A percentile compares a stretch with the other conserved stretches of the same genome.
phyloP scores from a whole-genome alignment of 2,888 invertebrate species.

The Automeris io region DNA sequence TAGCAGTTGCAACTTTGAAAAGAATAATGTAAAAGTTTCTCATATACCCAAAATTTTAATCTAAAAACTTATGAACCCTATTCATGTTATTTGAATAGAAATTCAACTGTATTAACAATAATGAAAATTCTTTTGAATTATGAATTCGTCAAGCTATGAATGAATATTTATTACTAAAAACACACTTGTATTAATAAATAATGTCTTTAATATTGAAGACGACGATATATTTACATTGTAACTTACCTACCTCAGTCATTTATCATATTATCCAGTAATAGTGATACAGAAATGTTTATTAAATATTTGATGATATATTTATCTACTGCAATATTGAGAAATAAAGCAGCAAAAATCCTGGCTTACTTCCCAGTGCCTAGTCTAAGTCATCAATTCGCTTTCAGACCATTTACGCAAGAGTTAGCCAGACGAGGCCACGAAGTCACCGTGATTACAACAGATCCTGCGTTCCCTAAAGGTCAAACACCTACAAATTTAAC shows the following conservation, averaged over 20 bases:
- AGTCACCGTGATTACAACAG: slow-evolving; percentile 43
- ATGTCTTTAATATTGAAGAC: too few relatives aligned
- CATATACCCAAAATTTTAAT: too few relatives aligned
- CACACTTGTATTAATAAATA: not conserved
- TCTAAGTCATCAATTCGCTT: slow-evolving; percentile 55
- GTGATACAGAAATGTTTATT: not conserved
- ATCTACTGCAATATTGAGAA: not conserved
- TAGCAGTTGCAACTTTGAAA: too few relatives aligned
- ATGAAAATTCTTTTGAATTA: too few relatives aligned
- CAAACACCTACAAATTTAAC: slow-evolving; percentile 35
- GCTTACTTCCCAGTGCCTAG: slow-evolving; percentile 43
- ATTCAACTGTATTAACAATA: too few relatives aligned
- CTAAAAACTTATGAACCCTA: too few relatives aligned
- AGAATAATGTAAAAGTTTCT: too few relatives aligned
- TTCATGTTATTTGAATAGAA: too few relatives aligned
- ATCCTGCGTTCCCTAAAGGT: slow-evolving; percentile 35
- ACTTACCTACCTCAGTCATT: not conserved
- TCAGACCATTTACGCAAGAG: slow-evolving; percentile 39
- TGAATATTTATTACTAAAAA: not conserved
- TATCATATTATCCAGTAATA: not conserved
- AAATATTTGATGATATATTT: not conserved
- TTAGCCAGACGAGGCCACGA: slow-evolving; percentile 54
- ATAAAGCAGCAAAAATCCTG: slow-evolving; percentile 39
- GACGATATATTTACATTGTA: not conserved
- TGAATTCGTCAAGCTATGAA: too few relatives aligned